A percentile compares a stretch with the other conserved stretches of the same genome.
Conservation (phyloP, 2,888 invertebrate species). For the Rhimphoctona megacephalus region DNA sequence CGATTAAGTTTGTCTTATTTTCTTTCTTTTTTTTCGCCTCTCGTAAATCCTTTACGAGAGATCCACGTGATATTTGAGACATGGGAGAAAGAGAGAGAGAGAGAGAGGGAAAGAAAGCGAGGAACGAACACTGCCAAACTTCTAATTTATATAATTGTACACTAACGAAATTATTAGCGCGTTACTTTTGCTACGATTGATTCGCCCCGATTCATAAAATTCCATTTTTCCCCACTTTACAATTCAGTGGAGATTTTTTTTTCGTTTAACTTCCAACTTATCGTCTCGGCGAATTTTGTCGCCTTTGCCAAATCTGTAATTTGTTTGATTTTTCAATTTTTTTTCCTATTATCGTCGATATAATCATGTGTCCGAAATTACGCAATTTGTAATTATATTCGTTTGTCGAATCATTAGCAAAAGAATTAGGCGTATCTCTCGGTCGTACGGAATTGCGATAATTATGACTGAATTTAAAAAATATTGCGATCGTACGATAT, state of each 20-base stretch:
- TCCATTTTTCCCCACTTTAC: background rate
- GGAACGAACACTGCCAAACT: slow-evolving; percentile 81
- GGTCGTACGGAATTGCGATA: slow-evolving; percentile 21
- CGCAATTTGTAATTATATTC: no score
- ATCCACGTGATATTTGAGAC: slow-evolving; percentile 41
- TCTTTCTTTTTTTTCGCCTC: slow-evolving; percentile 8
- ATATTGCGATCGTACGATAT: slow-evolving; percentile 40
- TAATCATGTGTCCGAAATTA: no score
- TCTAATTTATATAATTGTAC: slow-evolving; percentile 76
- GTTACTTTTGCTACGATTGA: slow-evolving; percentile 70
- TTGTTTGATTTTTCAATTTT: slow-evolving; percentile 3
- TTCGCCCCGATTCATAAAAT: slow-evolving; percentile 22
- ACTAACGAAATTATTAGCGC: slow-evolving; percentile 62
- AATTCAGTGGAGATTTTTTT: background rate
- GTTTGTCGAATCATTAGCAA: slow-evolving; percentile 21
- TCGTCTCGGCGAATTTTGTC: slow-evolving; percentile 8
- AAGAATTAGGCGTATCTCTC: slow-evolving; percentile 24
- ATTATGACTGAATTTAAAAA: slow-evolving; percentile 47
- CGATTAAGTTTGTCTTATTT: no score
- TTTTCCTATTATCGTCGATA: background rate
- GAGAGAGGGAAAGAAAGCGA: slow-evolving; percentile 13
- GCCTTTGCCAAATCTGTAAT: background rate
- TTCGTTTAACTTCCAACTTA: background rate
- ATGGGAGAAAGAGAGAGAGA: slow-evolving; percentile 1
- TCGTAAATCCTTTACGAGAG: slow-evolving; percentile 36